Base-by-base conservation (phyloP, 2,888 invertebrate species). In the Calameuta filiformis region DNA sequence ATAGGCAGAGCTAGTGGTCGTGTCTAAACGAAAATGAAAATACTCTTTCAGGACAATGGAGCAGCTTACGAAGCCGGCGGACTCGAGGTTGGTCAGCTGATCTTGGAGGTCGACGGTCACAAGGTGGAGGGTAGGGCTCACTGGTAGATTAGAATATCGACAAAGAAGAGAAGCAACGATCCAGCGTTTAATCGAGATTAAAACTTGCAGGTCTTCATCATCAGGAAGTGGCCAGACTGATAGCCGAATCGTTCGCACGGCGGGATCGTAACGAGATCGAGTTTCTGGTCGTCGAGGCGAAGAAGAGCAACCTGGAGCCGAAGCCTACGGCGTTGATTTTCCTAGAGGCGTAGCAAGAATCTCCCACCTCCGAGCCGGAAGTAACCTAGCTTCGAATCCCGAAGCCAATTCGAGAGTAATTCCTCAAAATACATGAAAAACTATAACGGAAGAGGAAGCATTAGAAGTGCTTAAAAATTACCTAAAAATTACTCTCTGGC, bases 51-150 rank as follows among this genome's bases (percentile, higher is more conserved):
- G 98, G 97, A 98, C 92, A 97, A 97, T 91, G 98, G 98, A 77
- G 98, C 98, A 80, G 98, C 98, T 73, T 97, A 95, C 92, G 96
- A 96, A 90, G 97, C 98, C 74, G 98, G 98, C 71, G 98, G 98
- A 80, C 93, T 99, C 84, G 97, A 98, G 92, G 97, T 98, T 83
- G 98, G 98, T 79, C 98, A 98, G 92, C 94, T 98, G 84, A 98
- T 99, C 89, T 94, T 98, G 84, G 97, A 98, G 91, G 97, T 98
- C 84, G 97, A 98, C 91, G 97, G 98, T 82, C 94, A 92, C 83
- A 93, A 93, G 85, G 92, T 94, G 78, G 93, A 93, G 88, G 94
- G 93, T 93, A 87, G 87, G 81, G 40, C 40, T 56, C 40, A 56
- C 40, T 56, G 40, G 40, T 56, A 56, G 40, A 15, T 56, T 56